Evolutionary conservation across 2,113 vertebrate genomes (phyloP).

Genomic region (Spheniscus mendiculus): DNA sequence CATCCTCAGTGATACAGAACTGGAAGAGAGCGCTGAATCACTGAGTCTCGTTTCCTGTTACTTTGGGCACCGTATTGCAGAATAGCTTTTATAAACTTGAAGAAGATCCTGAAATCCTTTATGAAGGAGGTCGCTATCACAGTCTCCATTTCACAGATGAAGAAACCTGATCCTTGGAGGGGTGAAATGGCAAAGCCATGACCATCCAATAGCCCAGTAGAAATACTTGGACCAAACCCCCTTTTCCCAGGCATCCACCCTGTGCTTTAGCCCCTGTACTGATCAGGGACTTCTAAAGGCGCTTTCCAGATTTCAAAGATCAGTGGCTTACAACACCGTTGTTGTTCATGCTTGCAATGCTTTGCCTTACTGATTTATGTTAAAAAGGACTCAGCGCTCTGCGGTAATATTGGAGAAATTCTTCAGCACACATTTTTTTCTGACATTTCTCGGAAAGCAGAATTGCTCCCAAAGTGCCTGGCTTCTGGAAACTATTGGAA

Average conservation of each 20-base stretch:
- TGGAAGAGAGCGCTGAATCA: neutral
- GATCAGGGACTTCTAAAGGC: neutral
- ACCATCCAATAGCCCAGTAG: neutral
- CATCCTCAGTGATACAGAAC: slow-evolving; percentile 29
- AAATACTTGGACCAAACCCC: neutral
- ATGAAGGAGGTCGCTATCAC: neutral
- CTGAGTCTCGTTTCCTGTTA: neutral
- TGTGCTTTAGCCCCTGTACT: rapidly evolving
- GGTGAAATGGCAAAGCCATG: neutral
- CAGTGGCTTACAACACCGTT: neutral
- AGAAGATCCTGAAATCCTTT: neutral
- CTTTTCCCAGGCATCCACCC: neutral
- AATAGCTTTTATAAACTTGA: neutral
- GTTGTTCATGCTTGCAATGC: neutral
- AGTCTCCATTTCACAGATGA: neutral
- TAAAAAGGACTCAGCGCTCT: neutral
- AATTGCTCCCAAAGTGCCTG: slow-evolving; percentile 46
- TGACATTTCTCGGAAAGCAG: slow-evolving; percentile 3
- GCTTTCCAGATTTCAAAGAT: neutral
- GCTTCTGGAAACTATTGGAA: slow-evolving; percentile 57
- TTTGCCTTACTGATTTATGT: slow-evolving; percentile 7
- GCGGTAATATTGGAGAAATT: neutral
- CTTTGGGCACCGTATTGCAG: slow-evolving; percentile 32
- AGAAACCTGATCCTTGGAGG: neutral
- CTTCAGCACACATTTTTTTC: slow-evolving; percentile 35